These are phyloP conservation scores for Gallirallus australis DNA, from an alignment of 2,797 vertebrate genomes.

Conservation along the genomic window DNA sequence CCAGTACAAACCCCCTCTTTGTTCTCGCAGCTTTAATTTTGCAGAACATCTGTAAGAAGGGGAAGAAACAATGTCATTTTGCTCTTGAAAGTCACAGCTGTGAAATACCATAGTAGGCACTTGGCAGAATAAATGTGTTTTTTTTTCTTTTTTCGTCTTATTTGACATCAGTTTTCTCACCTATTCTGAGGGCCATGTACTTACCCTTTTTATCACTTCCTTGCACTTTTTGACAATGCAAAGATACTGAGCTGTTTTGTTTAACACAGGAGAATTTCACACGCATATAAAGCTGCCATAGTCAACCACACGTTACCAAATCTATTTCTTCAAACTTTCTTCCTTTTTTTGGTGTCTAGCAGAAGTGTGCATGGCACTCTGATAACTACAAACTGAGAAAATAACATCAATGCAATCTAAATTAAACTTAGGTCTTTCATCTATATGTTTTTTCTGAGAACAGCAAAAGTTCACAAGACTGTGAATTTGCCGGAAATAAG, in stretches of 20 bases:
- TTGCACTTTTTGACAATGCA: not conserved
- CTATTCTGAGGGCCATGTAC: not conserved
- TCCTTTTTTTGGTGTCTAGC: not conserved
- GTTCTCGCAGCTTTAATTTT: not conserved
- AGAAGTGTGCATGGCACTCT: not conserved
- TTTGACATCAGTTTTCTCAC: not conserved
- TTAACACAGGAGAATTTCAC: not conserved
- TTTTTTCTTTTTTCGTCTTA: not conserved
- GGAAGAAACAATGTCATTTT: not conserved
- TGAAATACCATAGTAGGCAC: not conserved
- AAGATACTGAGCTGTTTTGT: not conserved
- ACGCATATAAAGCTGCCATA: not conserved
- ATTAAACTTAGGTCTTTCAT: not conserved
- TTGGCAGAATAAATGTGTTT: not conserved
- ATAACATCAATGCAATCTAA: not conserved
- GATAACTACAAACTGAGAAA: not conserved
- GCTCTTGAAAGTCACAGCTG: not conserved
- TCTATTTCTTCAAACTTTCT: not conserved
- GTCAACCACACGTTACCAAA: not conserved
- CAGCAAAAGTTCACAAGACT: not conserved
- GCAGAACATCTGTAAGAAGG: not conserved
- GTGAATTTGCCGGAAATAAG: not conserved
- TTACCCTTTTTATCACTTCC: not conserved
- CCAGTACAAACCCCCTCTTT: not conserved
- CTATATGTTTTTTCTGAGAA: not conserved